These are phyloP conservation scores for Brachirus orientalis DNA, from an alignment of 2,113 vertebrate species.

Conservation along the genomic window DNA sequence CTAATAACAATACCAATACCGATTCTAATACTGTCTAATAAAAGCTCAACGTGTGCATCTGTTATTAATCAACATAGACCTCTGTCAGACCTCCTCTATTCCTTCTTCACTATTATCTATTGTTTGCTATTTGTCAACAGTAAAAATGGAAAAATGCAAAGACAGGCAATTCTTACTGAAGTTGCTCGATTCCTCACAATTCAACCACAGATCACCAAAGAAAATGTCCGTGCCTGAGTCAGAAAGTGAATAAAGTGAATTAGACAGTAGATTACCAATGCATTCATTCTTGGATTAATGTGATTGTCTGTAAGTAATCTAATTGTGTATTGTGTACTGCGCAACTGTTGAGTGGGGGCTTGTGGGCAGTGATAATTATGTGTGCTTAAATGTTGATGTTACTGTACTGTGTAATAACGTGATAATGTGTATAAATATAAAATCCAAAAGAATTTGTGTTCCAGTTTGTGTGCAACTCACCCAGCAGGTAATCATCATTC, in stretches of 20 bases:
- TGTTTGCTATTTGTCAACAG: not conserved
- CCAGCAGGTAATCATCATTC: constrained; percentile 4
- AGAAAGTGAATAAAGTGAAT: not conserved
- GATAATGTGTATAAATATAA: too few relatives aligned
- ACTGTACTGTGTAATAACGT: too few relatives aligned
- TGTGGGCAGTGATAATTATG: too few relatives aligned
- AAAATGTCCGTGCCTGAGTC: constrained; percentile 27
- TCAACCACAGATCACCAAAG: not conserved
- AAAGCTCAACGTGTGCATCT: too few relatives aligned
- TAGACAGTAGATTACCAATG: not conserved
- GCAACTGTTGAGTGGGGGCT: too few relatives aligned
- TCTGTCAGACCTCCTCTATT: too few relatives aligned
- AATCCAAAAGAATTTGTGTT: not conserved
- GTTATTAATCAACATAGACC: too few relatives aligned
- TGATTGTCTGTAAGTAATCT: not conserved
- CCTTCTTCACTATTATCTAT: not conserved
- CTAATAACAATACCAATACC: too few relatives aligned
- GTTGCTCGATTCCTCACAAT: not conserved
- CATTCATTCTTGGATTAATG: not conserved
- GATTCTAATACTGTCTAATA: too few relatives aligned
- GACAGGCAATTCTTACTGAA: constrained; percentile 36
- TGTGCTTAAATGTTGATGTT: too few relatives aligned
- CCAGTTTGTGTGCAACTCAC: constrained; percentile 29
- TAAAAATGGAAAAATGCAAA: not conserved
- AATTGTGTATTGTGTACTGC: too few relatives aligned